Evolutionary conservation across 2,797 vertebrate genomes (phyloP).

Genomic region (Periophthalmus magnuspinnatus): DNA sequence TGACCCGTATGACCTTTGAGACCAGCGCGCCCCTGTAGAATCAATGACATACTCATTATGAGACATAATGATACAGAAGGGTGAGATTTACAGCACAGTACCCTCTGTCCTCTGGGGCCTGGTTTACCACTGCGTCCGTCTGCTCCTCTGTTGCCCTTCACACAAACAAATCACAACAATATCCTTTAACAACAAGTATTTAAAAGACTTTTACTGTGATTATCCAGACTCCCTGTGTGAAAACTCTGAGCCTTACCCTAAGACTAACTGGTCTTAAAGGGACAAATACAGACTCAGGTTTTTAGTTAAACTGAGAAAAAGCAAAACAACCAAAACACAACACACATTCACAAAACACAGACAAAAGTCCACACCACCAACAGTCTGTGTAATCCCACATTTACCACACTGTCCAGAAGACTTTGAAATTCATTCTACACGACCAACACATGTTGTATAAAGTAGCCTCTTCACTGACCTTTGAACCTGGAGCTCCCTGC

Average conservation of each 20-base stretch:
- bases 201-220: not conserved
- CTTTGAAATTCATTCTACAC: too few relatives aligned
- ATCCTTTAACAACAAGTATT: not conserved
- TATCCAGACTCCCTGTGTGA: too few relatives aligned
- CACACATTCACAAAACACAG: not conserved
- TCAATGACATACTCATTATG: not conserved
- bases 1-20: conserved; percentile 69
- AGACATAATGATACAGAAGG: not conserved
- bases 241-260: too few relatives aligned
- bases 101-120: conserved; percentile 82
- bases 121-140: conserved; percentile 77
- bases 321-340: not conserved
- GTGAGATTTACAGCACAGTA: conserved; percentile 39
- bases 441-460: too few relatives aligned
- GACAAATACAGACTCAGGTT: too few relatives aligned
- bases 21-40: conserved; percentile 69
- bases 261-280: too few relatives aligned
- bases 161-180: conserved; percentile 25
- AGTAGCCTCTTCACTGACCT: conserved; percentile 71
- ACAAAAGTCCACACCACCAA: too few relatives aligned
- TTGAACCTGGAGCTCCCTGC: conserved; percentile 73
- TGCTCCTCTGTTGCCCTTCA: conserved; percentile 83
- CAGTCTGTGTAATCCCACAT: too few relatives aligned
- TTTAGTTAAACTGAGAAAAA: too few relatives aligned
- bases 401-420: not conserved